These are phyloP conservation scores for Periplaneta americana DNA, from an alignment of 1,140 invertebrate species.

Conservation along the genomic window DNA sequence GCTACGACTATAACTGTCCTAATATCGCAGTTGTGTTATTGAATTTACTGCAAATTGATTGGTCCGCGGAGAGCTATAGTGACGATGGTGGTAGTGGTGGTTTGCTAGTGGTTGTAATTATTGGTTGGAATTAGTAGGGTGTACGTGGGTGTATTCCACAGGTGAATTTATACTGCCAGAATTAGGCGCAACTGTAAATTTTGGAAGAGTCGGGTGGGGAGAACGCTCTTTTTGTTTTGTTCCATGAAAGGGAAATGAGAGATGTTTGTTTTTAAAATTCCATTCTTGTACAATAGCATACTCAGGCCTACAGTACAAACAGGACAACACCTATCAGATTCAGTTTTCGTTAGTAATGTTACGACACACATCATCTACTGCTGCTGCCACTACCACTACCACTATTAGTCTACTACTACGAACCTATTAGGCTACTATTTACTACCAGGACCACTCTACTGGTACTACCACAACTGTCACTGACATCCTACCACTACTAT, in stretches of 20 bases:
- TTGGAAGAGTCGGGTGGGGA: not conserved
- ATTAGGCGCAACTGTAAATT: not conserved
- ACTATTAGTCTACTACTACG: no score
- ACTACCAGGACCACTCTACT: no score
- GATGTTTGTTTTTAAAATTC: no score
- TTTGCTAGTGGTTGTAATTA: not conserved
- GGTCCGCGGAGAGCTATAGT: not conserved
- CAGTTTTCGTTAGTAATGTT: no score
- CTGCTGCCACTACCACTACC: no score
- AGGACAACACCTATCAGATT: no score
- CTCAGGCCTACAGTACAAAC: no score
- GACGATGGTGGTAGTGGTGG: not conserved
- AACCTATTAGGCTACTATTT: no score
- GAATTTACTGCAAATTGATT: not conserved
- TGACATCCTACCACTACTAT: no score
- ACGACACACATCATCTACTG: no score
- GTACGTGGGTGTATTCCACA: not conserved
- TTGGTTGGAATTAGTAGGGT: not conserved
- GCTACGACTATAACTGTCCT: not conserved
- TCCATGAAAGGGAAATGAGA: not conserved
- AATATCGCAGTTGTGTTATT: not conserved
- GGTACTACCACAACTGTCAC: no score
- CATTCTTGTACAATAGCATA: no score
- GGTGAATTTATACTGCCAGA: not conserved
- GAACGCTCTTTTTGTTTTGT: not conserved